Conservation (phyloP, 37 sponge, comb jelly and placozoan species). For the Hexactinellida sp. region DNA sequence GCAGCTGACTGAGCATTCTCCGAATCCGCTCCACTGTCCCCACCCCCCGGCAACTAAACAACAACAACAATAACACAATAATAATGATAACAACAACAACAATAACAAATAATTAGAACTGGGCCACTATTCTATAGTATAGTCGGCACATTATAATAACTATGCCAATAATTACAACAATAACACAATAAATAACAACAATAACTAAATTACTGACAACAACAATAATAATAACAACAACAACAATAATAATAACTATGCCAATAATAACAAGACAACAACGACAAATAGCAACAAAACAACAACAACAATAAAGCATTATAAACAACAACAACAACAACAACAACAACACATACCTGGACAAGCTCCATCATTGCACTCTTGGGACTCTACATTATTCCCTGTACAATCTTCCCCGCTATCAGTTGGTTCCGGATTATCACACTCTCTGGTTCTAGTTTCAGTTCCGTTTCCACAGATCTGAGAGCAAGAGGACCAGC, state of each 20-base stretch:
- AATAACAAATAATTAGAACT: background rate
- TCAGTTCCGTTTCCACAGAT: background rate
- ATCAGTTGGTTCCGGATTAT: background rate
- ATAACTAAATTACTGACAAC: no score
- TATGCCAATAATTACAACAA: no score
- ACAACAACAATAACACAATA: background rate
- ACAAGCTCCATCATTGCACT: background rate
- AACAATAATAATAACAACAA: no score
- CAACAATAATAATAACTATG: no score
- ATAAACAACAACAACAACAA: no score
- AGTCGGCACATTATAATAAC: background rate
- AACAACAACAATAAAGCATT: background rate
- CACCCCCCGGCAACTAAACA: background rate
- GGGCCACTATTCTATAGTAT: no score
- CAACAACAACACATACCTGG: background rate
- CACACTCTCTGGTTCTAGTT: conserved; percentile 18
- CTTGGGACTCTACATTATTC: background rate
- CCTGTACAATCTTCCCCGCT: background rate
- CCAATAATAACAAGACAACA: background rate
- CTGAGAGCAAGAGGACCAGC: background rate
- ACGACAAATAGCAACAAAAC: background rate
- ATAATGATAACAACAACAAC: background rate
- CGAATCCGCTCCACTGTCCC: background rate
- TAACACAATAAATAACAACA: no score
- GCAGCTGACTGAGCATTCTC: background rate